Evolutionary conservation across 2,888 invertebrate species (phyloP).

Genomic region (Eucriotettix oculatus): DNA sequence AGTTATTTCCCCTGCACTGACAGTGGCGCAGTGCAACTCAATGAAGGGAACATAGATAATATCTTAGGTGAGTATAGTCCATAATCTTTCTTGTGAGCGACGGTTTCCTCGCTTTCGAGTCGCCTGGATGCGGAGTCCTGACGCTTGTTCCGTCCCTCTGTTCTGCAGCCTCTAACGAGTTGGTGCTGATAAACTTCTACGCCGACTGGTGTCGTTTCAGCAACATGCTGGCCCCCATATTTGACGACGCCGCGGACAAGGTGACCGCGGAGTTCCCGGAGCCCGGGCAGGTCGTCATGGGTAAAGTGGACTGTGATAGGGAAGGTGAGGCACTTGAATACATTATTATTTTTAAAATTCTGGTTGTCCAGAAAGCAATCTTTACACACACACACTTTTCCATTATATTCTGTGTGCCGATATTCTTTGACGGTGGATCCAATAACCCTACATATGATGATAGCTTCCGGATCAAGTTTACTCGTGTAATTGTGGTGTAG

Average conservation of each 20-base stretch:
- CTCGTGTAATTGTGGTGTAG: too few species aligned
- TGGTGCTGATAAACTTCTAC: slow-evolving; percentile 97
- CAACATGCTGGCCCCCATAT: slow-evolving; percentile 89
- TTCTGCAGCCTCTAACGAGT: slow-evolving; percentile 81
- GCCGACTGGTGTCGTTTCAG: slow-evolving; percentile 99
- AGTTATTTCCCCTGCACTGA: slow-evolving; percentile 30
- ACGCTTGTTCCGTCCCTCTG: background rate
- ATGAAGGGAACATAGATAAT: slow-evolving; percentile 66
- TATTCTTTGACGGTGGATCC: too few species aligned
- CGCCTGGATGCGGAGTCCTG: background rate
- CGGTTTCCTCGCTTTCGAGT: too few species aligned
- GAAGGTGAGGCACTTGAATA: slow-evolving; percentile 42
- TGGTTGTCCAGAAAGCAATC: background rate
- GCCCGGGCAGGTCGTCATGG: slow-evolving; percentile 73
- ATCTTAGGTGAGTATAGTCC: slow-evolving; percentile 48
- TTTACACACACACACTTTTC: background rate
- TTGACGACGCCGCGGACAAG: slow-evolving; percentile 87
- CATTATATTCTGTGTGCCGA: background rate
- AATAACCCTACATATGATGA: too few species aligned
- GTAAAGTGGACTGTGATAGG: slow-evolving; percentile 92
- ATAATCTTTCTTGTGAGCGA: too few species aligned
- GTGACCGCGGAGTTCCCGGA: slow-evolving; percentile 59
- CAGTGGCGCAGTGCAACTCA: slow-evolving; percentile 69
- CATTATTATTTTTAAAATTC: too few species aligned
- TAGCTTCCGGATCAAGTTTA: too few species aligned